phyloP scores from a whole-genome alignment of 2,888 invertebrate species.

The Clanis bilineata region DNA sequence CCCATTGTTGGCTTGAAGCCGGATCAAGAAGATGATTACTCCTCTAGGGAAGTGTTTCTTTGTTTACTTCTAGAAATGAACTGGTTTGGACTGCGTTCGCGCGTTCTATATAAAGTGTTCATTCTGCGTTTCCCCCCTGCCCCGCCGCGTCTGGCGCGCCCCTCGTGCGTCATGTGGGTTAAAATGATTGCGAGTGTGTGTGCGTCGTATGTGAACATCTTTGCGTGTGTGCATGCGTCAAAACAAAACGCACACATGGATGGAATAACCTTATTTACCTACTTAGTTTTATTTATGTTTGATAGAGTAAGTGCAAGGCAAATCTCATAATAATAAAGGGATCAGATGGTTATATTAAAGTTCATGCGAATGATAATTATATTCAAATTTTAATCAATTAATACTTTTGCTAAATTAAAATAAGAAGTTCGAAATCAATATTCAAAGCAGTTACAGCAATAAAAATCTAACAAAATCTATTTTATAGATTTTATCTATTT shows the following conservation, averaged over 20 bases:
- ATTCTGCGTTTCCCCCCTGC: conserved; percentile 40
- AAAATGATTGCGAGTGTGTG: conserved; percentile 32
- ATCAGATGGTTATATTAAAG: background rate
- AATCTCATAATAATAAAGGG: background rate
- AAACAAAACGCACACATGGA: conserved; percentile 37
- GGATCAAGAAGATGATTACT: conserved; percentile 37
- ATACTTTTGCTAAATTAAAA: too few species aligned
- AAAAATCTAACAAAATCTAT: too few species aligned
- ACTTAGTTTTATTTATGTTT: conserved; percentile 8
- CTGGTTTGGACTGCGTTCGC: conserved; percentile 58
- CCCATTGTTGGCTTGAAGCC: conserved; percentile 65
- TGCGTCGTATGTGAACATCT: conserved; percentile 27
- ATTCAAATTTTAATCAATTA: too few species aligned
- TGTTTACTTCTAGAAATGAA: conserved; percentile 69
- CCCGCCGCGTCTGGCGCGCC: conserved; percentile 28
- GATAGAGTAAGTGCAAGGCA: background rate
- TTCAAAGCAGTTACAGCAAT: too few species aligned
- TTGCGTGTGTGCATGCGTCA: conserved; percentile 39
- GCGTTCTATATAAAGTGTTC: conserved; percentile 67
- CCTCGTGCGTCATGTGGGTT: conserved; percentile 60
- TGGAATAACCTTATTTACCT: conserved; percentile 13
- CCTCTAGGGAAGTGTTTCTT: conserved; percentile 51
- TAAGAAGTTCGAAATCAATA: too few species aligned
- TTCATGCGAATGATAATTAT: background rate
- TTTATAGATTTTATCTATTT: too few species aligned